Base-by-base conservation (phyloP, 2,888 invertebrate species). In the Cataglyphis albicans region DNA sequence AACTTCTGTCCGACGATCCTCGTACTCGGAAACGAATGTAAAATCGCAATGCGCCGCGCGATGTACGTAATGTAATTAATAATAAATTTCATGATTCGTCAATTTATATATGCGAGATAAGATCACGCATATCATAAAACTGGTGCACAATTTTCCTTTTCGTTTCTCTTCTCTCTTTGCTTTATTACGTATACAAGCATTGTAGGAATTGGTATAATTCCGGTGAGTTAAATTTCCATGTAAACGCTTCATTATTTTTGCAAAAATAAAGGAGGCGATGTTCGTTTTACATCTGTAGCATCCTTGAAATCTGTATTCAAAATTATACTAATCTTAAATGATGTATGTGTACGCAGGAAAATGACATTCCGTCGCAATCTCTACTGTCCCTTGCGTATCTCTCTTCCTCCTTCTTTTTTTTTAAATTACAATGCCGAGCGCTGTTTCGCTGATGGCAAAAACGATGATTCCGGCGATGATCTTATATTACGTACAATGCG, bases 401-500 rank as follows among this genome's bases (percentile, higher is more conserved):
- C 29, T 65, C 12, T 41, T 81, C 21, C 68, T 70, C 68, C 63
- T 41, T 73, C 25, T 75, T 76, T 86, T 57, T 52, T 65, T 68
- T 74, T 44, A 57, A 63, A 21, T 64, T 44, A 72, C 32, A 59
- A 61, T 5, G 25, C 38, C 63, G 55, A 68, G 59, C 78, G 48
- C 57, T 38, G 21, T 18, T n/a, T 82, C 61, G 74, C 82, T 65
- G 61, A 84, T 67, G 65, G n/a, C 41, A 73, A 21, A 82, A 83
- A 72, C 72, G 73, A 73, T 52, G n/a, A 65, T 52, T 84, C 55
- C 55, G 74, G 55, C 64, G 44, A 68, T 55, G 59, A 68, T 75
- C 32, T 61, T 44, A 82, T 61, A 76, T 25, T 72, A 59, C 81
- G 85, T 84, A 84, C 57, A 85, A 84, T 74, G 59, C 59, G 72